Conservation (phyloP, 1,140 invertebrate species). For the Hesperophylax magnus region DNA sequence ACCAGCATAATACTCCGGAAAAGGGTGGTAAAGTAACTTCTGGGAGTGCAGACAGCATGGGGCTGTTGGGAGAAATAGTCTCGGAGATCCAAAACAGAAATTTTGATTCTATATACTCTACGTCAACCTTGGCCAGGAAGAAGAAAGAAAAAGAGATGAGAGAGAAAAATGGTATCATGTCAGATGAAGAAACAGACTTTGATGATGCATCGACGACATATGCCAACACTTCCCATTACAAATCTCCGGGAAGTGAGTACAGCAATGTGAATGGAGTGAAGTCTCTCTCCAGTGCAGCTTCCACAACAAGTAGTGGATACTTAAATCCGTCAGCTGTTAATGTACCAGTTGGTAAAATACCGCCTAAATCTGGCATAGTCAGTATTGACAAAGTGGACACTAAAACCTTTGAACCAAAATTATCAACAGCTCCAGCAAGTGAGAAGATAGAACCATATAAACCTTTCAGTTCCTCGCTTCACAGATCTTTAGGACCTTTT, state of each 20-base stretch:
- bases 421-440: neutral
- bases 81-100: conserved; percentile 88
- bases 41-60: conserved; percentile 75
- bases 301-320: conserved; percentile 81
- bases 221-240: conserved; percentile 70
- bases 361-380: conserved; percentile 43
- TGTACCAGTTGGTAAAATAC: conserved; percentile 67
- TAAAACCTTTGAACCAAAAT: neutral
- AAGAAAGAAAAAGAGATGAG: conserved; percentile 70
- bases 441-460: conserved; percentile 45
- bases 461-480: conserved; percentile 61
- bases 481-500: conserved; percentile 60
- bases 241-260: conserved; percentile 72
- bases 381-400: conserved; percentile 39
- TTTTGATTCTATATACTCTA: conserved; percentile 88
- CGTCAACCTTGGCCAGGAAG: conserved; percentile 76
- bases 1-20: conserved; percentile 71
- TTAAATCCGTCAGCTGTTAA: conserved; percentile 80
- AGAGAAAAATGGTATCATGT: conserved; percentile 52
- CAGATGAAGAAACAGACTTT: conserved; percentile 48
- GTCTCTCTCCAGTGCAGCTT: conserved; percentile 69
- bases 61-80: conserved; percentile 86
- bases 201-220: conserved; percentile 66
- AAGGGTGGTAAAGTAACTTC: conserved; percentile 60
- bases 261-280: conserved; percentile 71